A percentile compares a stretch with the other conserved stretches of the same genome.
These are phyloP conservation scores for Strigamia transsilvanica DNA, from an alignment of 2,888 invertebrate genomes.

Conservation along the genomic window DNA sequence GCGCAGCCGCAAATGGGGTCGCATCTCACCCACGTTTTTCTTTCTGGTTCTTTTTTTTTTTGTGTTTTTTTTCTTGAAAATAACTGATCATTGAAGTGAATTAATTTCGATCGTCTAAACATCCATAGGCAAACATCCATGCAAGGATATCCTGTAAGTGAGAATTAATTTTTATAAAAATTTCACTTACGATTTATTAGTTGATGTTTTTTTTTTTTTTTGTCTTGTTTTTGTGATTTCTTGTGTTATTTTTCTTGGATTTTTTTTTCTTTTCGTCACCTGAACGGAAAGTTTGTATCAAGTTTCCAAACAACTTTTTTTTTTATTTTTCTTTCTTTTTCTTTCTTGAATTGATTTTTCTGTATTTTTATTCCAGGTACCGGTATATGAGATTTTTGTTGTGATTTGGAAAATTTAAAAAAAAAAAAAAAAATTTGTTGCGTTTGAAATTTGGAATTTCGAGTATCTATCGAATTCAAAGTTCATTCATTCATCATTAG, in stretches of 20 bases:
- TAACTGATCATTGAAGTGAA: background rate
- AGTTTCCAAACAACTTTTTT: background rate
- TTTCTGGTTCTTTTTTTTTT: background rate
- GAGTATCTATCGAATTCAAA: background rate
- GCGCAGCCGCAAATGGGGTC: constrained; percentile 26
- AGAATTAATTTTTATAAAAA: background rate
- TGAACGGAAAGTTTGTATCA: background rate
- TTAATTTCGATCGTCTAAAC: background rate
- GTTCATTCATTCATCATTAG: background rate
- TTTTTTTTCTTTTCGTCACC: background rate
- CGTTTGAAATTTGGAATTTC: no score
- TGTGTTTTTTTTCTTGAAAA: background rate
- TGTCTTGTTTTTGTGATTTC: no score
- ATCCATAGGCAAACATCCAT: background rate
- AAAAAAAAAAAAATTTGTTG: no score
- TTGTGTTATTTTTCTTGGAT: background rate
- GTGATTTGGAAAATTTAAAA: no score
- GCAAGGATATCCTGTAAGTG: constrained; percentile 6
- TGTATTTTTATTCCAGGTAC: no score
- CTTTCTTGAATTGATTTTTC: background rate
- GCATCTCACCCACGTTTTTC: constrained; percentile 9
- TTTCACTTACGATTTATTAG: background rate
- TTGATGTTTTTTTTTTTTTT: no score
- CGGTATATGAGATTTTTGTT: no score
- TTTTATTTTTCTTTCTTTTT: background rate